A percentile compares a stretch with the other conserved stretches of the same genome.
phyloP scores from a whole-genome alignment of 2,797 vertebrate genomes.

The Rhabdophis nuchalis region DNA sequence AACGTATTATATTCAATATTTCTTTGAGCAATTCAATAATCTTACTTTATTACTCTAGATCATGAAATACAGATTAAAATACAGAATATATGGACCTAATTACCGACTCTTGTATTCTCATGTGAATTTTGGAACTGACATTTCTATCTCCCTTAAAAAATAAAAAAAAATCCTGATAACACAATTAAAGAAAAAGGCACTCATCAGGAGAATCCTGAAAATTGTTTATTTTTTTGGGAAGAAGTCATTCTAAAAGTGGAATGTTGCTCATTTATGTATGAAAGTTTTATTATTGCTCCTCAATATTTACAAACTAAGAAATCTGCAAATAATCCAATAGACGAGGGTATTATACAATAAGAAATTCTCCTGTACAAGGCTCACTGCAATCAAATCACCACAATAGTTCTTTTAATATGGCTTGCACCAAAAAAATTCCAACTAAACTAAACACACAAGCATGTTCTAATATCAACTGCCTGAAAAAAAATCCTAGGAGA shows the following conservation, averaged over 20 bases:
- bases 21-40: background rate
- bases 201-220: background rate
- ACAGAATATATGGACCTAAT: background rate
- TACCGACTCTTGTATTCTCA: background rate
- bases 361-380: background rate
- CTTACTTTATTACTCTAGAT: background rate
- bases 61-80: background rate
- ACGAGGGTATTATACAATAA: background rate
- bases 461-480: background rate
- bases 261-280: conserved; percentile 48
- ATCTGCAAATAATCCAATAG: conserved; percentile 29
- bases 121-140: background rate
- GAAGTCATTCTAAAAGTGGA: conserved; percentile 41
- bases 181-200: background rate
- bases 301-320: conserved; percentile 39
- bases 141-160: background rate
- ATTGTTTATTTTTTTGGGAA: background rate
- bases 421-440: background rate
- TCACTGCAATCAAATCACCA: background rate
- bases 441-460: background rate
- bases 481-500: background rate
- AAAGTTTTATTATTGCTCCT: conserved; percentile 54
- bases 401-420: background rate
- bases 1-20: background rate
- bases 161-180: background rate